These are phyloP conservation scores for Silurus glanis DNA, from an alignment of 2,113 vertebrate species.

Conservation along the genomic window DNA sequence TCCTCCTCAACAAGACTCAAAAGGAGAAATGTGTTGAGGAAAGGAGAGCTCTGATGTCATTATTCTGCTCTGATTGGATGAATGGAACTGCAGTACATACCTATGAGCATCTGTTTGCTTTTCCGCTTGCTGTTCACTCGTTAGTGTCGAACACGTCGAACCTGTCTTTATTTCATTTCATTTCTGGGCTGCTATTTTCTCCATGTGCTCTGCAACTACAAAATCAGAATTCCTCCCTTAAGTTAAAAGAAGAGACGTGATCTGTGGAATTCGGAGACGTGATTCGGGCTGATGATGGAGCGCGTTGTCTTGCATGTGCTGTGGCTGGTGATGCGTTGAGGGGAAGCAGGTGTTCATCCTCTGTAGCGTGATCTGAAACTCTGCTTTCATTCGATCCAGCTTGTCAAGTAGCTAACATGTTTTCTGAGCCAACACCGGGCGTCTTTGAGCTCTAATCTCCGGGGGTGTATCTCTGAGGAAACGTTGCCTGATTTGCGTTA, in stretches of 20 bases:
- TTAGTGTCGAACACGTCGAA: no score
- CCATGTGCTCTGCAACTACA: not conserved
- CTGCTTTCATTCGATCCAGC: not conserved
- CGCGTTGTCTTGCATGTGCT: slow-evolving; percentile 7
- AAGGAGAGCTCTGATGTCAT: not conserved
- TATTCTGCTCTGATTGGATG: not conserved
- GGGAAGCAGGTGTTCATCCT: not conserved
- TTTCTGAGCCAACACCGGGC: not conserved
- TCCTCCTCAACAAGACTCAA: slow-evolving; percentile 11
- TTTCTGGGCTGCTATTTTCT: not conserved
- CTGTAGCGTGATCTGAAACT: not conserved
- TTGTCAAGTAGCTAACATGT: not conserved
- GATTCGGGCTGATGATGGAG: not conserved
- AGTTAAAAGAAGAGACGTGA: not conserved
- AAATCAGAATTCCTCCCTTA: not conserved
- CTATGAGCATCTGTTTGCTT: not conserved
- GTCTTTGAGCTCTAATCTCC: not conserved
- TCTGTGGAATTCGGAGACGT: not conserved
- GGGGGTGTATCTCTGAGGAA: not conserved
- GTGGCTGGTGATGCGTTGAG: slow-evolving; percentile 14
- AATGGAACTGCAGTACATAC: not conserved
- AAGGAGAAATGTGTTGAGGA: slow-evolving; percentile 57
- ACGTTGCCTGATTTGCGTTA: not conserved
- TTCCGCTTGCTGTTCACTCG: not conserved
- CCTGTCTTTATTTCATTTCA: not conserved